Percentiles rank a stretch among this genome's conserved stretches.
These are phyloP conservation scores for Sylvilagus bachmani DNA, from an alignment of 2,113 vertebrate species.

Conservation along the genomic window DNA sequence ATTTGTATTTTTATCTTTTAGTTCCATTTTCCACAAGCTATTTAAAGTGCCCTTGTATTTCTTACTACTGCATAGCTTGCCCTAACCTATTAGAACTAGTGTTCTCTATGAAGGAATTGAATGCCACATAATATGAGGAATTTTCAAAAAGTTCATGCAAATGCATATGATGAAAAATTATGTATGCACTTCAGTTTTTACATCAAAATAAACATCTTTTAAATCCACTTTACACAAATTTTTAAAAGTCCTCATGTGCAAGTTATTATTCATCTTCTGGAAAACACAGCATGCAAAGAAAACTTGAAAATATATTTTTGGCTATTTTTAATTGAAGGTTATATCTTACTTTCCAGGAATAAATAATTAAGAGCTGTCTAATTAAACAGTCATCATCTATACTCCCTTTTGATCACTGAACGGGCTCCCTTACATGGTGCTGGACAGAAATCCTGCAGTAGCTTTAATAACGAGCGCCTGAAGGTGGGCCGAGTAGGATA, in stretches of 20 bases:
- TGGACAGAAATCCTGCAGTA: background rate
- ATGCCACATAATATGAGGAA: background rate
- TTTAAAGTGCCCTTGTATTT: background rate
- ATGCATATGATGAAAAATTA: too few species aligned
- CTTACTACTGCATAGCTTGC: background rate
- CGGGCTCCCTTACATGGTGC: background rate
- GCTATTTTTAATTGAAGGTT: background rate
- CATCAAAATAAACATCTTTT: too few species aligned
- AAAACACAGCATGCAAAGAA: slow-evolving; percentile 40
- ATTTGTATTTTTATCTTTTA: too few species aligned
- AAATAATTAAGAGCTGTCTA: slow-evolving; percentile 11
- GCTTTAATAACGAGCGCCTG: background rate
- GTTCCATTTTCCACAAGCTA: too few species aligned
- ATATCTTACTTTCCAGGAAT: background rate
- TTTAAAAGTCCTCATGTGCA: too few species aligned
- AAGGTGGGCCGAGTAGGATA: background rate
- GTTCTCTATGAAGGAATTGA: slow-evolving; percentile 12
- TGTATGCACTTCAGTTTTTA: too few species aligned
- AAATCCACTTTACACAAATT: too few species aligned
- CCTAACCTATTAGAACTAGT: background rate
- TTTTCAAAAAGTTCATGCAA: too few species aligned
- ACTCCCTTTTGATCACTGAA: background rate
- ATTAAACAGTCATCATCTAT: slow-evolving; percentile 34
- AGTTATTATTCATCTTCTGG: background rate
- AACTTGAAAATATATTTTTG: slow-evolving; percentile 40